Evolutionary conservation across 2,888 invertebrate genomes (phyloP).

Genomic region (Invenusta paracnida): DNA sequence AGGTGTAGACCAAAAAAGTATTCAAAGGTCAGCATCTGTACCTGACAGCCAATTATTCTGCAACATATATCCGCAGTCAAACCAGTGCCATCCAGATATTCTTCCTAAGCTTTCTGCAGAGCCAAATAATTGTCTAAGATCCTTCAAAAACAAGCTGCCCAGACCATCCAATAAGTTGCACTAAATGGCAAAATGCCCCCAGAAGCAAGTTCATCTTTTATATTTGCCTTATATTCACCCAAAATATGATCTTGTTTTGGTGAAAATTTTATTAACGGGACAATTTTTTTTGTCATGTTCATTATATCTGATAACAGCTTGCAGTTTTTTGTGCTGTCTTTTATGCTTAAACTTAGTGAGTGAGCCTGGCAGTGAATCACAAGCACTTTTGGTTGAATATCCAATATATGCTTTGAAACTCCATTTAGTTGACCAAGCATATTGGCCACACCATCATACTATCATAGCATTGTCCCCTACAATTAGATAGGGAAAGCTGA

Average conservation of each 20-base stretch:
- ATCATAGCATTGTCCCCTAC: neutral
- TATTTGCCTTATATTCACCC: neutral
- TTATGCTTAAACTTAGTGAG: neutral
- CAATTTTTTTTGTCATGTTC: conserved; percentile 8
- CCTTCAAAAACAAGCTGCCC: neutral
- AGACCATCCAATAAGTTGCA: neutral
- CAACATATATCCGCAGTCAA: conserved; percentile 6
- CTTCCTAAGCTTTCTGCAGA: conserved; percentile 23
- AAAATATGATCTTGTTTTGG: neutral
- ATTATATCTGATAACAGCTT: neutral
- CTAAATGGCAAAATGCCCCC: conserved; percentile 19
- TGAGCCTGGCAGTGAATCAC: neutral
- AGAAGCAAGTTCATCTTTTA: neutral
- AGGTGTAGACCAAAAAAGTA: neutral
- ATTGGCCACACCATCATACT: neutral
- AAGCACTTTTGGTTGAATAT: neutral
- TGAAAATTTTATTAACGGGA: conserved; percentile 2
- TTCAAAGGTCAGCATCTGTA: neutral
- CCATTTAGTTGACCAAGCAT: neutral
- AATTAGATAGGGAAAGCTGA: conserved; percentile 10
- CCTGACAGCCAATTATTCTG: conserved; percentile 22
- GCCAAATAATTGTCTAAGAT: conserved; percentile 18
- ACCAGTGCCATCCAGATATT: conserved; percentile 26
- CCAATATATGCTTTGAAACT: neutral
- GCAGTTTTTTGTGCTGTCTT: neutral